phyloP scores from a whole-genome alignment of 2,797 vertebrate species.

The Echiichthys vipera region DNA sequence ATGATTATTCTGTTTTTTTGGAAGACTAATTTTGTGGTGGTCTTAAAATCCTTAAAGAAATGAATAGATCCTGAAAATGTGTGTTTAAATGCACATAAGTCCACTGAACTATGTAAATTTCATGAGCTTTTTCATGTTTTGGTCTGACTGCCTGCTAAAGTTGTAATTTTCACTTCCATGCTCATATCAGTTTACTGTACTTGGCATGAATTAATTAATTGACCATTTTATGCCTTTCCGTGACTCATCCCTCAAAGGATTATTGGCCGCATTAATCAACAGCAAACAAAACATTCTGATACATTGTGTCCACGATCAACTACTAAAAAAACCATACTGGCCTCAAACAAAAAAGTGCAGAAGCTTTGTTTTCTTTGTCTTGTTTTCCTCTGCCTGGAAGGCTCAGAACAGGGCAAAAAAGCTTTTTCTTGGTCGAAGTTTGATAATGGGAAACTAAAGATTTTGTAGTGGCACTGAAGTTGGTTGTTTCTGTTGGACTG shows the following conservation, averaged over 20 bases:
- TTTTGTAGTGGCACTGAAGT: neutral
- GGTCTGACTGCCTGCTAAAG: neutral
- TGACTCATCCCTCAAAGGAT: neutral
- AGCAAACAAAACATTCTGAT: neutral
- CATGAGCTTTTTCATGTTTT: neutral
- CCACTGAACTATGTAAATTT: neutral
- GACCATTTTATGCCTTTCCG: neutral
- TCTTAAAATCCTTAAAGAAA: neutral
- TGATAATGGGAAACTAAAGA: neutral
- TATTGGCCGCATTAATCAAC: slow-evolving; percentile 1
- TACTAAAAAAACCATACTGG: neutral
- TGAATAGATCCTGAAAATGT: neutral
- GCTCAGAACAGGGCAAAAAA: neutral
- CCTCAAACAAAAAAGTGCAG: neutral
- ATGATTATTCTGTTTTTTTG: neutral
- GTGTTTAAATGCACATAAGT: neutral
- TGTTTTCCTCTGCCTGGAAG: slow-evolving; percentile 2
- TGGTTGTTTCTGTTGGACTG: neutral
- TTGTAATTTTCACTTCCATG: neutral
- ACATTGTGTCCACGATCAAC: no score
- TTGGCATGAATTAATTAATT: neutral
- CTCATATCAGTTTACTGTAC: neutral
- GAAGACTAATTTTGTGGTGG: neutral
- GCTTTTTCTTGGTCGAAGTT: no score
- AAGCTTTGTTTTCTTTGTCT: neutral